Base-by-base conservation (phyloP, 2,797 vertebrate species). In the Pseudomugil gertrudae region DNA sequence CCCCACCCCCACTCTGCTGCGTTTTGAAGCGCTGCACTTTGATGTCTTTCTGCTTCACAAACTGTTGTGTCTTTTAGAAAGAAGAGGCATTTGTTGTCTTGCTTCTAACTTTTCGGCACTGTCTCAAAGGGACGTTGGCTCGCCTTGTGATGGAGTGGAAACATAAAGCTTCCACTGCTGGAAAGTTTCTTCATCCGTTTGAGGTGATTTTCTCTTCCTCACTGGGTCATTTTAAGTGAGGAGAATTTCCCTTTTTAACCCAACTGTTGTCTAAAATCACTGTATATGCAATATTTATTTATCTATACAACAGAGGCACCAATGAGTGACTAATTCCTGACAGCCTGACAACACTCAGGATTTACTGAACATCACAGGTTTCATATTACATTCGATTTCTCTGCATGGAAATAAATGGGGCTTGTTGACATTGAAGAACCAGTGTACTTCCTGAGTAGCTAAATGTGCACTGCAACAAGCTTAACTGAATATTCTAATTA, bases 21-120 rank as follows among this genome's bases (percentile, higher is more conserved):
- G 84, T 89, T 40, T 80, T 85, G 64, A 87, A 81, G 61, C 78
- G 57, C 53, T 30, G 3, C 55, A 48, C 80, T 88, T 86, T 81
- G 73, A 81, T 82, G 77, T 47, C 66, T 61, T 45, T 63, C 45
- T 61, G 38, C 54, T 57, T 63, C 40, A 77, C 38, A 72, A 79
- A 73, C 69, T 61, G 76, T 69, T 59, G 9, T 69, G 38, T 69
- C 65, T 72, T 56, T 51, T n/a, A 13, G 19, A 56, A 69, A 72
- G 52, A 47, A 71, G 30, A 45, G 27, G 13, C 32, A 50, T 27
- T 45, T 26, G 26, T 52, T 59, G 47, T 50, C n/a, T 26, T 50
- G 61, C 50, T n/a, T 63, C 53, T 36, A 33, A 52, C 29, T 43
- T 74, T 66, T 47, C 2, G 33, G 14, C 13, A 6, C 21, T 6